A percentile compares a stretch with the other conserved stretches of the same genome.
Evolutionary conservation across 37 sponge, comb jelly and placozoan genomes (phyloP).

Genomic region (Halichondria panicea): DNA sequence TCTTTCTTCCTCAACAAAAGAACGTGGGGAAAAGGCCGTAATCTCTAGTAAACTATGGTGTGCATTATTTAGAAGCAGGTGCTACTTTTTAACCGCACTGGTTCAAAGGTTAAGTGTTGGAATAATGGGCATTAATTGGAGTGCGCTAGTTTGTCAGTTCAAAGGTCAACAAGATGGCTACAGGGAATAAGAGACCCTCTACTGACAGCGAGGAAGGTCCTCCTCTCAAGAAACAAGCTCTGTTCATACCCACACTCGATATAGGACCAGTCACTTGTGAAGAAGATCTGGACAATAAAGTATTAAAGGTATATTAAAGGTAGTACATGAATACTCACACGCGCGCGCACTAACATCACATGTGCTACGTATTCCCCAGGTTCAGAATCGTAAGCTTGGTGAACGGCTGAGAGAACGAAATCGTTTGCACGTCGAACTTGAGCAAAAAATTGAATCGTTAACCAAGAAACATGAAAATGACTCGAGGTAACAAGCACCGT

Average conservation of each 20-base stretch:
- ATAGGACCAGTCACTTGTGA: conserved; percentile 61
- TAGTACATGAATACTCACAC: background rate
- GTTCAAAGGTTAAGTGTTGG: too few species aligned
- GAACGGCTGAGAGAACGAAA: conserved; percentile 65
- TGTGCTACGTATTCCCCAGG: conserved; percentile 9
- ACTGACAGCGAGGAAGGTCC: background rate
- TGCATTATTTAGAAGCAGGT: too few species aligned
- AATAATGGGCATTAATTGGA: conserved; percentile 4
- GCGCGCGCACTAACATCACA: background rate
- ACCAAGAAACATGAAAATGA: conserved; percentile 11
- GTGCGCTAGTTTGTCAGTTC: background rate
- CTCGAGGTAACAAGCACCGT: conserved; percentile 6
- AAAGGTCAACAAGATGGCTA: conserved; percentile 38
- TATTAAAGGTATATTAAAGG: conserved; percentile 21
- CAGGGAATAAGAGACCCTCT: conserved; percentile 46
- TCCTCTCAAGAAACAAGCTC: background rate
- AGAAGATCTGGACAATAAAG: conserved; percentile 73
- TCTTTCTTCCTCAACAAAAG: too few species aligned
- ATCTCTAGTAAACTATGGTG: too few species aligned
- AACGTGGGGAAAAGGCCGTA: too few species aligned
- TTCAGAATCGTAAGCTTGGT: conserved; percentile 63
- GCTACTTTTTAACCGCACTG: too few species aligned
- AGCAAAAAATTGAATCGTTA: conserved; percentile 16
- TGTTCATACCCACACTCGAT: conserved; percentile 5
- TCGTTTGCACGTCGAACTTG: conserved; percentile 16